Evolutionary conservation across 2,797 vertebrate species (phyloP), one percentile per base, ranked within the genome.

Genomic region (Thalassophryne amazonica): DNA sequence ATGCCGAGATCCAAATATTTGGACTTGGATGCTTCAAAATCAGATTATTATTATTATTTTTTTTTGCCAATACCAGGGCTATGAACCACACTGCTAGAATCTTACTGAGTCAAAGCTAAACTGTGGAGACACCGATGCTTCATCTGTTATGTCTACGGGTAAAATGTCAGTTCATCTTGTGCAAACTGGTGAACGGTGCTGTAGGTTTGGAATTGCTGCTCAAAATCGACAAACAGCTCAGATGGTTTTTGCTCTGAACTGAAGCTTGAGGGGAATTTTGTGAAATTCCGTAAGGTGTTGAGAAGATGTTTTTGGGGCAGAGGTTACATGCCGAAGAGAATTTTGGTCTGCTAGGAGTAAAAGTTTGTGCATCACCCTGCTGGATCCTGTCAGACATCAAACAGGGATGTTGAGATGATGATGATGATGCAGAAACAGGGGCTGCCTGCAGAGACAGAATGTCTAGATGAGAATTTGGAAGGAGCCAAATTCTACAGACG

Each of bases 231-330:
- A 59, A 62, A 59, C 57, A 56, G 51, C 60, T 76, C 62, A 18
- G 41, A 29, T 55, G 48, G 47, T 42, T 73, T 25, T 39, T 20
- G 42, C 63, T 59, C 7, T 0, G 4, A 28, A 57, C 20, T 2
- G n/a, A 12, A 32, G 32, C 34, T 56, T 67, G 65, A 56, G 60
- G 45, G 32, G 25, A 56, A 33, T 2, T n/a, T 58, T 90, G 88
- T 76, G 86, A 88, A 79, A 90, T 90, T 86, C 85, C 74, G 54
- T 59, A 84, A 1, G 2, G 53, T 69, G 78, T 80, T 61, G 83
- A 45, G 72, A 88, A 59, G 57, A 34, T 13, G n/a, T 45, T 67
- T 5, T 67, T 5, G 4, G 77, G 69, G 58, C 63, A 76, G 76
- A 73, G 70, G 74, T 69, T 42, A 57, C 59, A 47, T 4, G 28